phyloP scores from a whole-genome alignment of 2,113 vertebrate genomes.

The Tylochromis polylepis region DNA sequence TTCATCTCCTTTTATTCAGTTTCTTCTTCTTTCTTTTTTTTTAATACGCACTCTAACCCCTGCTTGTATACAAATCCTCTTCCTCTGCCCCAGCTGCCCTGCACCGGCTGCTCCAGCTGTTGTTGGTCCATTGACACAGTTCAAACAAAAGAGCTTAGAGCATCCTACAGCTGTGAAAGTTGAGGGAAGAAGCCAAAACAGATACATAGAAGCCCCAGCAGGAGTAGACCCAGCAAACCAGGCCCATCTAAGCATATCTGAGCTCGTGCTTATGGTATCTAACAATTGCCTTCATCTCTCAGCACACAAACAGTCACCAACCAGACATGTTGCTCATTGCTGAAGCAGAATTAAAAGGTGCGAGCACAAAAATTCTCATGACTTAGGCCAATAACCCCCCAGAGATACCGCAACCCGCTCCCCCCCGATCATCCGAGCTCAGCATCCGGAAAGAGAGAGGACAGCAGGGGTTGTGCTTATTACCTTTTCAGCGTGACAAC shows the following conservation, averaged over 20 bases:
- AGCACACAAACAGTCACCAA: neutral
- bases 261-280: neutral
- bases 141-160: constrained; percentile 64
- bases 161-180: constrained; percentile 54
- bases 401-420: constrained; percentile 12
- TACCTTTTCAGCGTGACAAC: constrained; percentile 55
- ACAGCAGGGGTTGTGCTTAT: constrained; percentile 50
- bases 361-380: constrained; percentile 16
- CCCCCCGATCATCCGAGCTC: constrained; percentile 34
- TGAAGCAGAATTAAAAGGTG: constrained; percentile 12
- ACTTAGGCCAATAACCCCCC: constrained; percentile 18
- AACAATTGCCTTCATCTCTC: neutral
- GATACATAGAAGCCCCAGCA: constrained; percentile 8
- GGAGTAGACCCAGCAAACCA: neutral
- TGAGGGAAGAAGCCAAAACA: constrained; percentile 37
- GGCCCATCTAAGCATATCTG: constrained; percentile 2
- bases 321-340: neutral
- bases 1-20: constrained; percentile 4
- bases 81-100: constrained; percentile 56
- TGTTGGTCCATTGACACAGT: constrained; percentile 61
- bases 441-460: constrained; percentile 28
- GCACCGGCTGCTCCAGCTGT: constrained; percentile 62
- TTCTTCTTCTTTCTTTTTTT: constrained; percentile 26
- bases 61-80: constrained; percentile 54
- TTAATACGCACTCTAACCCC: constrained; percentile 40